Percentiles rank a stretch among this genome's conserved stretches.
Evolutionary conservation across 2,888 invertebrate species (phyloP).

Genomic region (Tachina fera): DNA sequence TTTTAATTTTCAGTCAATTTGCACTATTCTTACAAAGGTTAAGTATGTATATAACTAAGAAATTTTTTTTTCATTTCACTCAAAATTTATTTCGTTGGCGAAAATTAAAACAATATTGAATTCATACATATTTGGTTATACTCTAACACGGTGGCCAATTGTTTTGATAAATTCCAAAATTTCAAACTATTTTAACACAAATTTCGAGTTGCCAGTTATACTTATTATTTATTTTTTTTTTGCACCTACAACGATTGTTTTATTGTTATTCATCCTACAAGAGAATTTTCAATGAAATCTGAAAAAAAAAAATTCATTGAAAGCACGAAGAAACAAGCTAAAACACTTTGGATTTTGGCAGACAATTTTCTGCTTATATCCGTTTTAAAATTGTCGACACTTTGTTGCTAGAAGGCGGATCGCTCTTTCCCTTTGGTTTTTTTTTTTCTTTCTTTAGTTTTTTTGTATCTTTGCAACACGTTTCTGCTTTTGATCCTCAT

Average conservation of each 20-base stretch:
- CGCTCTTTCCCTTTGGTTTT: conserved; percentile 3
- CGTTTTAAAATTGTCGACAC: conserved; percentile 58
- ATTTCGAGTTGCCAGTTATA: conserved; percentile 7
- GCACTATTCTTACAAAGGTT: no score
- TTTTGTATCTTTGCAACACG: conserved; percentile 23
- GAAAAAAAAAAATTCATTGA: conserved; percentile 21
- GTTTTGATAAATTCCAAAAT: conserved; percentile 37
- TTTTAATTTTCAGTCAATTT: no score
- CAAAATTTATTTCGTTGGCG: not conserved
- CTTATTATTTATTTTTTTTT: not conserved
- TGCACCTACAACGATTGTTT: conserved; percentile 42
- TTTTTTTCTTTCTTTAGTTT: not conserved
- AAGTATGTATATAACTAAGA: not conserved
- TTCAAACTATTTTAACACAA: conserved; percentile 41
- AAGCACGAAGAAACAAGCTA: conserved; percentile 6
- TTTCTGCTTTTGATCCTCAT: conserved; percentile 57
- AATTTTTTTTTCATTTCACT: not conserved
- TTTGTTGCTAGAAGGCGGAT: conserved; percentile 31
- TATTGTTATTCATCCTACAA: conserved; percentile 43
- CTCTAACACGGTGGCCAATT: conserved; percentile 43
- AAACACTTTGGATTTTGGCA: conserved; percentile 25
- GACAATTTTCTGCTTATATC: conserved; percentile 55
- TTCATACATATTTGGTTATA: not conserved
- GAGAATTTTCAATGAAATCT: conserved; percentile 33
- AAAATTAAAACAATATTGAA: conserved; percentile 4